A percentile compares a stretch with the other conserved stretches of the same genome.
Conservation (phyloP, 2,888 invertebrate species). For the Drosophila paramelanica region DNA sequence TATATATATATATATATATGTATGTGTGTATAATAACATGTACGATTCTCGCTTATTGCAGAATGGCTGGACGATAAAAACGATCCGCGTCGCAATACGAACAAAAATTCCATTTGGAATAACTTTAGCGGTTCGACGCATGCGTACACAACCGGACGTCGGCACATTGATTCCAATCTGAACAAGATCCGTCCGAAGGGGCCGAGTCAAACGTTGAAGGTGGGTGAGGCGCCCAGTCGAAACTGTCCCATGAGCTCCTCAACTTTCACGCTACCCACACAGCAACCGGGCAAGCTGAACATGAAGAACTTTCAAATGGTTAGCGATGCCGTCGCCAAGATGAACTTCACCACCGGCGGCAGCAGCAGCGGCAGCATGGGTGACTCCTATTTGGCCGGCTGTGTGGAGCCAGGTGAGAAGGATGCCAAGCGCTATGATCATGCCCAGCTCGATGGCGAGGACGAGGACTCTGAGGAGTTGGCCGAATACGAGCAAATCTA, state of each 20-base stretch:
- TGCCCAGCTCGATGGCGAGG: slow-evolving; percentile 90
- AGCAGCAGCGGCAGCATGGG: slow-evolving; percentile 75
- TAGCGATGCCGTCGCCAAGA: slow-evolving; percentile 92
- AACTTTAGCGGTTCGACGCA: slow-evolving; percentile 89
- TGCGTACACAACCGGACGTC: slow-evolving; percentile 90
- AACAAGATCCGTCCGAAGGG: slow-evolving; percentile 89
- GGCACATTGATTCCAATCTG: slow-evolving; percentile 86
- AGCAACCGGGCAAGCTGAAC: slow-evolving; percentile 96
- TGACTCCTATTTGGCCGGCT: slow-evolving; percentile 76
- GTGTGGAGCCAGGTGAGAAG: slow-evolving; percentile 79
- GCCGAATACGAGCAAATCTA: slow-evolving; percentile 90
- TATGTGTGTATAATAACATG: background rate
- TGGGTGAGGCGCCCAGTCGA: slow-evolving; percentile 77
- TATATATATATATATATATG: background rate
- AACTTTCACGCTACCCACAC: slow-evolving; percentile 73
- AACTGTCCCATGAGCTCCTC: slow-evolving; percentile 75
- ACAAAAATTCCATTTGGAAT: slow-evolving; percentile 86
- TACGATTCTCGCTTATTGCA: slow-evolving; percentile 59
- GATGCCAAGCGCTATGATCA: slow-evolving; percentile 86
- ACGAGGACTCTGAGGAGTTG: slow-evolving; percentile 89
- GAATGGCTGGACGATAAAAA: slow-evolving; percentile 87
- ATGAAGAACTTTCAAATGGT: slow-evolving; percentile 95
- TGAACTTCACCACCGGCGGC: slow-evolving; percentile 86
- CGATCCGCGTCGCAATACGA: slow-evolving; percentile 82
- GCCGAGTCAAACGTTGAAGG: slow-evolving; percentile 89